phyloP scores from a whole-genome alignment of 2,113 vertebrate genomes.

The Sander vitreus region DNA sequence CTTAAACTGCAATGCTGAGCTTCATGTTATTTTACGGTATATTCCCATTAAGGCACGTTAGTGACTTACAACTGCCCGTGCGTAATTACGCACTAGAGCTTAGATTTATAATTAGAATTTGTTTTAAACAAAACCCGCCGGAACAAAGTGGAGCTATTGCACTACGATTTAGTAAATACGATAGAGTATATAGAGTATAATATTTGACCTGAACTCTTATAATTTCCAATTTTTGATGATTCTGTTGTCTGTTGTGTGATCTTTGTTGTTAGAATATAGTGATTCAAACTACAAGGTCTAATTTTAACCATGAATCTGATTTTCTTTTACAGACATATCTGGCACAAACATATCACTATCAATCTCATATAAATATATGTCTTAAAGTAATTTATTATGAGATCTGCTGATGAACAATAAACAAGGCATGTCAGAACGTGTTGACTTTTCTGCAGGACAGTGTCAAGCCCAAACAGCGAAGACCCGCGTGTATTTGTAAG shows the following conservation, averaged over 20 bases:
- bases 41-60: neutral
- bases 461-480: constrained; percentile 51
- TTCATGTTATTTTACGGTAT: neutral
- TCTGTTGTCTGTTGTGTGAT: neutral
- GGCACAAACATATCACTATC: neutral
- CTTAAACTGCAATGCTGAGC: neutral
- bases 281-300: no score
- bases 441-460: constrained; percentile 15
- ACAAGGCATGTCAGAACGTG: neutral
- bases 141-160: neutral
- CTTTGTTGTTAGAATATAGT: neutral
- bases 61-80: neutral
- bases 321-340: neutral
- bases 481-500: constrained; percentile 15
- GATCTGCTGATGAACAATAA: neutral
- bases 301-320: neutral
- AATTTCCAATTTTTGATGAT: neutral
- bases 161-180: neutral
- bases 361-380: neutral
- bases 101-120: neutral
- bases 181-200: neutral
- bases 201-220: neutral
- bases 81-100: constrained; percentile 64
- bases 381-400: neutral
- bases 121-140: neutral